These are phyloP conservation scores for Manduca sexta DNA, from an alignment of 1,140 invertebrate species.

Conservation along the genomic window DNA sequence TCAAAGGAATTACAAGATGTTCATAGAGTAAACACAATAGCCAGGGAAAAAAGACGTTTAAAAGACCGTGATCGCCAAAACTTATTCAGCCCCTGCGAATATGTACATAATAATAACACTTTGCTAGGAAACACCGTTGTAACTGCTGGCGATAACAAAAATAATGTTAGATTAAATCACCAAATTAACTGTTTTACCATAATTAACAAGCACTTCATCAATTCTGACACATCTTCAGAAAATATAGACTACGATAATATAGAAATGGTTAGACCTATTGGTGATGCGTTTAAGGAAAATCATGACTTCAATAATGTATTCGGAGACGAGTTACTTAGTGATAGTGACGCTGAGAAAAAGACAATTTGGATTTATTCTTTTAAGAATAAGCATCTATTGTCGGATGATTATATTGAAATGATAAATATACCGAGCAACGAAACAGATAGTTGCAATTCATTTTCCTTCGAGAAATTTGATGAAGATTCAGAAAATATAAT, in stretches of 20 bases:
- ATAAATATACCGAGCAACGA: conserved; percentile 28
- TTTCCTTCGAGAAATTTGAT: conserved; percentile 24
- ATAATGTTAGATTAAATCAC: conserved; percentile 11
- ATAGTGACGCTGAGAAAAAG: conserved; percentile 25
- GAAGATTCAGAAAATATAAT: conserved; percentile 17
- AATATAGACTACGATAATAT: conserved; percentile 21
- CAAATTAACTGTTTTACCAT: conserved; percentile 34
- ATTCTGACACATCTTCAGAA: conserved; percentile 30
- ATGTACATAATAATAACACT: background rate
- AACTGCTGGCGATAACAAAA: background rate
- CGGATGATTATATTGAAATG: conserved; percentile 28
- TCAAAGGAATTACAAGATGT: conserved; percentile 11
- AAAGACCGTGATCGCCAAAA: conserved; percentile 3
- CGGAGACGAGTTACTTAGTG: conserved; percentile 18
- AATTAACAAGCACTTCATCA: conserved; percentile 25
- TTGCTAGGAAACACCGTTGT: background rate
- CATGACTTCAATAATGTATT: conserved; percentile 10
- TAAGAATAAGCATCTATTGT: conserved; percentile 37
- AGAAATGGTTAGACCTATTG: conserved; percentile 7
- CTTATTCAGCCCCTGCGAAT: background rate
- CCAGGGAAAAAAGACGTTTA: conserved; percentile 22
- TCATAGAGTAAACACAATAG: conserved; percentile 20
- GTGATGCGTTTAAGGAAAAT: conserved; percentile 6
- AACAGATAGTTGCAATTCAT: conserved; percentile 17
- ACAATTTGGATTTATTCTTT: conserved; percentile 50